These are phyloP conservation scores for Rhombomys opimus DNA, from an alignment of 2,113 vertebrate species.

Conservation along the genomic window DNA sequence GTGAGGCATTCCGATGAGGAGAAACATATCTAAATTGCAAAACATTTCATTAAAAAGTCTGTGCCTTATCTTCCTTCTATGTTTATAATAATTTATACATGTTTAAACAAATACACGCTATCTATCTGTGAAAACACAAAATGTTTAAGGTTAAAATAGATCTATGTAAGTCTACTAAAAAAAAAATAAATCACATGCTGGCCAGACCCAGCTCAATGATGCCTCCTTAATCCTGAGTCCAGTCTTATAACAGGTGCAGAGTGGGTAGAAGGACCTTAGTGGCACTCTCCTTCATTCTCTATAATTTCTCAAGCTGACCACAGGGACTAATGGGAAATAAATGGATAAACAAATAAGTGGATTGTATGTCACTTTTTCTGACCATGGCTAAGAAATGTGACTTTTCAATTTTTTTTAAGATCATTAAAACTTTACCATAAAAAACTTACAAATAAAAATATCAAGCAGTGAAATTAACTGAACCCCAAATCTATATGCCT, in stretches of 20 bases:
- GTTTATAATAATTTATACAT: not conserved
- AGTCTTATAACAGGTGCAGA: not conserved
- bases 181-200: not conserved
- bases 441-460: not conserved
- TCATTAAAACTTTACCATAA: not conserved
- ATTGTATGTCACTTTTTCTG: not conserved
- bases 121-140: not conserved
- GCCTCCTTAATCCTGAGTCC: not conserved
- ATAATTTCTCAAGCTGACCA: not conserved
- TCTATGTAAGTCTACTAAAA: not conserved
- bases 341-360: not conserved
- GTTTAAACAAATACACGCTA: not conserved
- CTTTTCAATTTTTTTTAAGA: not conserved
- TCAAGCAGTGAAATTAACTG: not conserved
- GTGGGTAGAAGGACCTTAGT: not conserved
- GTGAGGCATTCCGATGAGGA: not conserved
- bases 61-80: not conserved
- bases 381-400: not conserved
- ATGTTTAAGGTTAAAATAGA: slow-evolving; percentile 3
- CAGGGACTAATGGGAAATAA: not conserved
- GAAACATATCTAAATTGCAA: not conserved
- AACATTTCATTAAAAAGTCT: not conserved
- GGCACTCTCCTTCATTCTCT: not conserved
- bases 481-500: not conserved
- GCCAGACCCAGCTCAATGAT: not conserved